Evolutionary conservation across 2,113 vertebrate species (phyloP), one percentile per base, ranked within the genome.

Genomic region (Sminthopsis crassicaudata): DNA sequence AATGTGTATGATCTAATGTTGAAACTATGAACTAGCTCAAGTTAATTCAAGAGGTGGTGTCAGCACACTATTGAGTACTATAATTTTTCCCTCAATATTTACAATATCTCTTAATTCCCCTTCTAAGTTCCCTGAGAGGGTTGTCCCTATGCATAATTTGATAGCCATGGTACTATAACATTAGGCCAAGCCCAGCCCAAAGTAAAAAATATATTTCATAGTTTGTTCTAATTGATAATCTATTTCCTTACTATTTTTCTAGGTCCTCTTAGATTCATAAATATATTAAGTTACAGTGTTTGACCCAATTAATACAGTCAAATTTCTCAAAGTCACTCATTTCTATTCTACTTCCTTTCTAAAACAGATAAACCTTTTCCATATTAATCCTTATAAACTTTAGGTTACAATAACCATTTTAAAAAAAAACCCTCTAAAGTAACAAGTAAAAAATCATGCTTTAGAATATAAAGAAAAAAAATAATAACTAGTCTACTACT

Each of bases 161-260:
- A 36, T 76, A 76, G 26, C 36, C 36, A 76, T 8, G 19, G 67
- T 1, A 42, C 67, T 84, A 23, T 84, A 84, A 2, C 16, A 42
- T 76, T 76, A n/a, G 19, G 42, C 67, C 67, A 84, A 84, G 19
- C 19, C 7, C n/a, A 84, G n/a, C 6, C n/a, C n/a, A 42, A n/a
- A 14, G n/a, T 14, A 76, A 76, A 76, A 76, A 12, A 76, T 19
- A 67, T 3, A n/a, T 53, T 93, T 46, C 26, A 10, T 26, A 88
- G 92, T 93, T 94, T 90, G 93, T 96, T 96, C n/a, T 50, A 90
- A 93, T 51, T 91, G 53, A 95, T 93, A 84, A 96, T 92, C 25
- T 46, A 92, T 89, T 60, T 42, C 60, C 89, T 84, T 91, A n/a
- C 91, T 92, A 46, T 94, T 92, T 76, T 36, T 22, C 42, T 46